Base-by-base conservation (phyloP, 2,113 vertebrate genomes). In the Cairina moschata region DNA sequence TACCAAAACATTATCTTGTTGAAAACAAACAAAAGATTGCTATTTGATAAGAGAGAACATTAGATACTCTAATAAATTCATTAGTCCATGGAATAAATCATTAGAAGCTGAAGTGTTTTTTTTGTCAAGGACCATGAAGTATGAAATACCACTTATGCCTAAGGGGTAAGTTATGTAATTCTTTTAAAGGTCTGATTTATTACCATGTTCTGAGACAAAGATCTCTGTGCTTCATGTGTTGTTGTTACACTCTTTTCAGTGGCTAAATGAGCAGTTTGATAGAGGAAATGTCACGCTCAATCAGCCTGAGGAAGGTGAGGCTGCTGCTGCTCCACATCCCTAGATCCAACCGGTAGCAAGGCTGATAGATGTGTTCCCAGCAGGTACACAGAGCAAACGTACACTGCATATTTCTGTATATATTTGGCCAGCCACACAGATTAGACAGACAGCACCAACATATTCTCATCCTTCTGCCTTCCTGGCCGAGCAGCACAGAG, bases 21-120 rank as follows among this genome's bases (percentile, higher is more conserved):
- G 69, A 95, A 86, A 95, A 78, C 31, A 93, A 90, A 69, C 16
- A 54, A 26, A 67, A 89, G 62, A 85, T 88, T 80, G 29, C 31
- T 86, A 23, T 36, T 69, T 93, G 90, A 56, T 79, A 62, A 78
- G 89, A 84, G 50, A 80, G 59, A 29, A 15, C 50, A 8, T 68
- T 88, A 42, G 63, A 88, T 56, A 74, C 17, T 87, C 14, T 87
- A 78, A 81, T 56, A 9, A 69, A 81, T 76, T 90, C 13, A 62
- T 66, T 77, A 59, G 54, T 84, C 34, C 5, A 4, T 42, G 13
- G 42, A 71, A 16, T 68, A 74, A 81, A 81, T 76, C 42, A 90
- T 83, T 56, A 60, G 25, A 78, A 13, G 31, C 29, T 60, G 17
- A 73, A 79, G 25, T 68, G 34, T 76, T 93, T 88, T 92, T 92